These are phyloP conservation scores for Galleria mellonella DNA, from an alignment of 1,140 invertebrate species.

Conservation along the genomic window DNA sequence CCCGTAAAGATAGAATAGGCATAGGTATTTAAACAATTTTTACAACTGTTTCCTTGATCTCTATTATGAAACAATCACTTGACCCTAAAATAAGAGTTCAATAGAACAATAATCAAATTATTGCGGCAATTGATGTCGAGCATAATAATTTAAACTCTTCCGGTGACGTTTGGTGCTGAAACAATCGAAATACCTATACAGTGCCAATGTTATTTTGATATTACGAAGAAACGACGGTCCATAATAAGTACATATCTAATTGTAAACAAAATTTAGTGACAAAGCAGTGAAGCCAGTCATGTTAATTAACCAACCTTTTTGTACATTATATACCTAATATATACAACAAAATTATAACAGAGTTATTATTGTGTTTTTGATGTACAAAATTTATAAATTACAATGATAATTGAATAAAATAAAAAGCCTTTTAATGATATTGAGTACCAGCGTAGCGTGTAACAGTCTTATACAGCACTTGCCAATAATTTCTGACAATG, in stretches of 20 bases:
- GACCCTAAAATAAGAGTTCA: not conserved
- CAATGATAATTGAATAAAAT: no score
- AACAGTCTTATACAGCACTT: no score
- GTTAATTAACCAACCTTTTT: no score
- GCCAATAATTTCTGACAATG: no score
- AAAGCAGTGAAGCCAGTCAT: not conserved
- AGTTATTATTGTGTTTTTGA: no score
- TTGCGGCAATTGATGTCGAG: not conserved
- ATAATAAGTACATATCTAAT: not conserved
- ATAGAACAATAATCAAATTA: not conserved
- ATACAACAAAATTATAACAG: no score
- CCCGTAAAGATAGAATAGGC: not conserved
- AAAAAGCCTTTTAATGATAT: no score
- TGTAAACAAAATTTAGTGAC: constrained; percentile 2
- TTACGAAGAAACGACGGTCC: not conserved
- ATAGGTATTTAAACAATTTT: not conserved
- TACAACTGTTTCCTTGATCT: constrained; percentile 1
- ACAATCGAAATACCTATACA: constrained; percentile 50
- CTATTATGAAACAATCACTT: not conserved
- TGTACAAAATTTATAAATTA: no score
- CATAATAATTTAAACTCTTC: constrained; percentile 25
- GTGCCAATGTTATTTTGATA: constrained; percentile 13
- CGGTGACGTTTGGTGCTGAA: constrained; percentile 46
- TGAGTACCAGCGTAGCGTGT: no score
- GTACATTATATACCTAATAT: no score